These are phyloP conservation scores for Gandaritis pyraliata DNA, from an alignment of 2,888 invertebrate genomes.

Conservation along the genomic window DNA sequence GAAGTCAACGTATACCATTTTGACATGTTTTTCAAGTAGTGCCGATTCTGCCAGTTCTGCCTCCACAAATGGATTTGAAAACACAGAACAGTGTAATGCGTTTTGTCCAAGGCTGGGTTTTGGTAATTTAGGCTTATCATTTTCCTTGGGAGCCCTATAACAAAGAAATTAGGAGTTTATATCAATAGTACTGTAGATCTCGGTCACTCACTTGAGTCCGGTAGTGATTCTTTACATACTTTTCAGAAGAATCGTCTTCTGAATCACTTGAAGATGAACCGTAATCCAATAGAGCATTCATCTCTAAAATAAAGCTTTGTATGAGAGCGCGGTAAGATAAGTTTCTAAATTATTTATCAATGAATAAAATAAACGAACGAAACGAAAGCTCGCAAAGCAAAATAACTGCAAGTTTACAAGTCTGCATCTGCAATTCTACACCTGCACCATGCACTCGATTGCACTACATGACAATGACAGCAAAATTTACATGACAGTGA, in stretches of 20 bases:
- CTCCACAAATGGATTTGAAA: conserved; percentile 93
- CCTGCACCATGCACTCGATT: too few species aligned
- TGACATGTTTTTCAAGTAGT: conserved; percentile 95
- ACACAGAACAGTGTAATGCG: conserved; percentile 89
- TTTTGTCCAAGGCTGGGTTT: conserved; percentile 86
- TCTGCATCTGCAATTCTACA: too few species aligned
- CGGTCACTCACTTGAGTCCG: too few species aligned
- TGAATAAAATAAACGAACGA: too few species aligned
- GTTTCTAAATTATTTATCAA: too few species aligned
- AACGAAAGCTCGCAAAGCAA: too few species aligned
- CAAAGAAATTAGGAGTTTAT: too few species aligned
- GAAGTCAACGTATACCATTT: conserved; percentile 90
- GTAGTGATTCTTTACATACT: conserved; percentile 46
- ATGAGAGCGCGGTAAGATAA: too few species aligned
- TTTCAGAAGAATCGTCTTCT: conserved; percentile 71
- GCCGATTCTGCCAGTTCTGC: conserved; percentile 94
- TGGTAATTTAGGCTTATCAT: conserved; percentile 80
- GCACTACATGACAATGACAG: too few species aligned
- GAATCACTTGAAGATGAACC: conserved; percentile 80
- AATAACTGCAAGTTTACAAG: too few species aligned
- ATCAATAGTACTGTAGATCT: too few species aligned
- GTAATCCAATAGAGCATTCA: conserved; percentile 89
- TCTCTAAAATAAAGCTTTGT: conserved; percentile 46
- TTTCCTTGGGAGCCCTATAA: conserved; percentile 43
- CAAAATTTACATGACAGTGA: too few species aligned